phyloP scores from a whole-genome alignment of 2,888 invertebrate species.

The Adelphocoris suturalis region DNA sequence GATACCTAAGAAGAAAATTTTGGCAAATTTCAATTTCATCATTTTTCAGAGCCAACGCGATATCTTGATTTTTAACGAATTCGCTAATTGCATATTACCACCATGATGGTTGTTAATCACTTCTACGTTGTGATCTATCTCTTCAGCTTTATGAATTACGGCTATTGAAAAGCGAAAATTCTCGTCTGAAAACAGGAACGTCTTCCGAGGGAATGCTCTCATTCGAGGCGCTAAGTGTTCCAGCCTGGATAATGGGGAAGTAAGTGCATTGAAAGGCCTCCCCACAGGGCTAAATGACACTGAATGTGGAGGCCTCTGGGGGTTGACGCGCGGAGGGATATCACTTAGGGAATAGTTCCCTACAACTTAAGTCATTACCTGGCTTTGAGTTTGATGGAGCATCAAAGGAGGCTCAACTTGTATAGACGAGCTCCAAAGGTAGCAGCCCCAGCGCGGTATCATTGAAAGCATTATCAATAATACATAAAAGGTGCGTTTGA shows the following conservation, averaged over 20 bases:
- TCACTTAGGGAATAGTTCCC: conserved; percentile 70
- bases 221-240: conserved; percentile 69
- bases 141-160: background rate
- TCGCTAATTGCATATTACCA: too few relatives aligned
- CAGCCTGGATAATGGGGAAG: conserved; percentile 66
- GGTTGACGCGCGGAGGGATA: conserved; percentile 54
- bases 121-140: background rate
- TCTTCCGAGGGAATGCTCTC: conserved; percentile 51
- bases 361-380: conserved; percentile 71
- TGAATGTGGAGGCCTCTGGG: conserved; percentile 55
- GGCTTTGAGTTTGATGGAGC: conserved; percentile 70
- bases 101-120: too few relatives aligned
- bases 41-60: too few relatives aligned
- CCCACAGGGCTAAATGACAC: conserved; percentile 62
- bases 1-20: too few relatives aligned
- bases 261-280: conserved; percentile 69
- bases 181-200: conserved; percentile 58
- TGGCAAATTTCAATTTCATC: too few relatives aligned
- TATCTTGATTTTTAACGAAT: too few relatives aligned
- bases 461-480: conserved; percentile 67
- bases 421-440: conserved; percentile 40
- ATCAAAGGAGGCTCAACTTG: conserved; percentile 63
- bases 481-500: conserved; percentile 48
- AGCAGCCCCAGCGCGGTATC: conserved; percentile 30
- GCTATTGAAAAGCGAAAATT: conserved; percentile 27